phyloP scores from a whole-genome alignment of 2,888 invertebrate species.

The Mylabris sibirica region DNA sequence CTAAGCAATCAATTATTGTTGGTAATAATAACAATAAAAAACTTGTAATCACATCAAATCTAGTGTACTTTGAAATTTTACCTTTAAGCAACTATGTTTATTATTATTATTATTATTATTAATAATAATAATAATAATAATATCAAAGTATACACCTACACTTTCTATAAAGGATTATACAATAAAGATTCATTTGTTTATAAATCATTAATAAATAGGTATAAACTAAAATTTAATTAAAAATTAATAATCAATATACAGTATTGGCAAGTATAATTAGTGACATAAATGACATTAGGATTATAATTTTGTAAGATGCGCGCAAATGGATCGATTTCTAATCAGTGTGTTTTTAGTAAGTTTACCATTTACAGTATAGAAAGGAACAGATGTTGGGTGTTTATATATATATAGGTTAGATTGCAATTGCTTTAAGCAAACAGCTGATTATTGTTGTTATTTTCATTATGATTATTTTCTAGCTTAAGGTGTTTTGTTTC shows the following conservation, averaged over 20 bases:
- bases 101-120: no score
- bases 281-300: no score
- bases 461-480: background rate
- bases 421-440: background rate
- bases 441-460: conserved; percentile 1
- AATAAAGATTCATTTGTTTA: background rate
- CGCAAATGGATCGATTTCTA: no score
- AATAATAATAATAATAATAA: background rate
- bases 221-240: background rate
- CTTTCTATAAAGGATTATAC: background rate
- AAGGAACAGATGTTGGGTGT: background rate
- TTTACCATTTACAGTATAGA: background rate
- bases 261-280: no score
- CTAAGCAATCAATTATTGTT: background rate
- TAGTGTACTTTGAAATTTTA: conserved; percentile 2
- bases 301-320: no score
- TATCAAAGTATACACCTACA: background rate
- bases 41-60: background rate
- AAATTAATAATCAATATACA: background rate
- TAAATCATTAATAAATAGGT: background rate
- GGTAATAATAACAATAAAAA: background rate
- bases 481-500: background rate
- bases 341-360: no score
- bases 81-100: background rate
- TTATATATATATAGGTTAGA: background rate